These are phyloP conservation scores for Rhinoraja longicauda DNA, from an alignment of 2,797 vertebrate species.

Conservation along the genomic window DNA sequence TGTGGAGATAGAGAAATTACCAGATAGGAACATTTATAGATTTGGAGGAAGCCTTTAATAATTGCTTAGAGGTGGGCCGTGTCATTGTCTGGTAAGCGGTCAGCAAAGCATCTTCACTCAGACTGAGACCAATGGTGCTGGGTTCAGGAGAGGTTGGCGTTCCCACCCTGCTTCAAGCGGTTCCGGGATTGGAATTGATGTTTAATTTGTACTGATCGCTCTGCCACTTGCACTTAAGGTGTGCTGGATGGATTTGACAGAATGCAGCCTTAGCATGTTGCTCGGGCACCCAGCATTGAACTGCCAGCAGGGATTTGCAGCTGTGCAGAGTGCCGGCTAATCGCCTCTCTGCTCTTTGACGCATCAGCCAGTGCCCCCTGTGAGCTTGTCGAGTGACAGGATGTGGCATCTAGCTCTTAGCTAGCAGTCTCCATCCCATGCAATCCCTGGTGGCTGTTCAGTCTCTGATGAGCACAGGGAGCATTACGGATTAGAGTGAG, in stretches of 20 bases:
- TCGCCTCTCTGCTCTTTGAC: background rate
- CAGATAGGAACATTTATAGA: background rate
- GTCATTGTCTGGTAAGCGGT: background rate
- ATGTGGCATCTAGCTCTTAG: slow-evolving; percentile 13
- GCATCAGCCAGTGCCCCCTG: background rate
- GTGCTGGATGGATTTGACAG: slow-evolving; percentile 22
- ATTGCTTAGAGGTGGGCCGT: background rate
- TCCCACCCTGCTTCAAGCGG: background rate
- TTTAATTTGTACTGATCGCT: background rate
- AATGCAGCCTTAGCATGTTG: background rate
- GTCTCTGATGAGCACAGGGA: background rate
- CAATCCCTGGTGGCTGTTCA: background rate
- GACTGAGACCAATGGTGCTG: background rate
- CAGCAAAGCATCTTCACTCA: background rate
- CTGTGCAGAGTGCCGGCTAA: background rate
- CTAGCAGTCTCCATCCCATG: background rate
- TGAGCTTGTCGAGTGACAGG: slow-evolving; percentile 18
- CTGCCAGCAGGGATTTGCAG: background rate
- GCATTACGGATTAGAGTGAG: background rate
- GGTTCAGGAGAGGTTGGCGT: background rate
- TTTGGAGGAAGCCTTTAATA: background rate
- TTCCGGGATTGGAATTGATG: background rate
- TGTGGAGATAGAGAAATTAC: background rate
- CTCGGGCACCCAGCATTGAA: background rate
- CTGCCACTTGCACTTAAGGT: background rate